Base-by-base conservation (phyloP, 2,797 vertebrate species). In the Sardinella longiceps region DNA sequence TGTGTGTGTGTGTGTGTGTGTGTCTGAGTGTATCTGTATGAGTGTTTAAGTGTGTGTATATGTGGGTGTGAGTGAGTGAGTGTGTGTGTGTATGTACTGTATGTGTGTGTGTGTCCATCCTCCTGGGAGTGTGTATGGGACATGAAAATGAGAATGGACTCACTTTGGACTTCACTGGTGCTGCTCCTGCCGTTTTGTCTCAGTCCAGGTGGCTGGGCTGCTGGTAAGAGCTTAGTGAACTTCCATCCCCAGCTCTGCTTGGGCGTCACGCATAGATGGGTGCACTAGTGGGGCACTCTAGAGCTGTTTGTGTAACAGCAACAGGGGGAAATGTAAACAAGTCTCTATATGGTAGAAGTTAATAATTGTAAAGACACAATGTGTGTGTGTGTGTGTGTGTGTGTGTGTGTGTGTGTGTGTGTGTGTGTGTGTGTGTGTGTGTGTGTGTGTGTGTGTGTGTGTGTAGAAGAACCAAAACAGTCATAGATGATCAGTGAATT, bases 61-160 rank as follows among this genome's bases (percentile, higher is more conserved):
- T 15, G 63, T 70, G 63, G 48, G 81, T 23, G 66, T n/a, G 15
- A n/a, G 3, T 28, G 50, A 66, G 43, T 51, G 60, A 56, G 81
- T 39, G 66, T n/a, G 18, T n/a, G 6, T 30, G 50, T 81, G 43
- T 60, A 43, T 80, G 20, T 81, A 45, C n/a, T 70, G 50, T 84
- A 81, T 84, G 25, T 86, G 45, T 83, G 81, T 70, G 77, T 81
- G 81, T 82, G 87, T 84, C 50, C 45, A 80, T 28, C 39, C n/a
- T 28, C 39, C n/a, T 80, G 60, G 9, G 33, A 28, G 80, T 82
- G 30, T 74, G 80, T 66, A 58, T 84, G 80, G 70, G 37, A 60
- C 82, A 51, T 2, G 63, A 86, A 84, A 87, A 81, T 85, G 90
- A 91, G 91, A 92, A 96, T 96, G 95, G 94, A 93, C 83, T 90